Evolutionary conservation across 2,888 invertebrate species (phyloP).

Genomic region (Eilema caniola): DNA sequence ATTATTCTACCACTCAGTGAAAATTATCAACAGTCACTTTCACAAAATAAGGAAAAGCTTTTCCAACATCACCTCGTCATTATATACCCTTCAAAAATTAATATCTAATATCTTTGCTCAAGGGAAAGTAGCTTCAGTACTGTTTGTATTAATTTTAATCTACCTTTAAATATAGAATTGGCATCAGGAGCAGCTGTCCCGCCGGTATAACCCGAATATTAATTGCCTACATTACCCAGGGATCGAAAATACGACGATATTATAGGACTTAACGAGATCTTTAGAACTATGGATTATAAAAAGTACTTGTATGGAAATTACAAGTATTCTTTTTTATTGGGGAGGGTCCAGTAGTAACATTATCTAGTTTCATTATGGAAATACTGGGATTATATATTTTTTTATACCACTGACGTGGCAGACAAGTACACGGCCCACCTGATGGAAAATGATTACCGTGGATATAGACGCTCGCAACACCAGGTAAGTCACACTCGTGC

Average conservation of each 20-base stretch:
- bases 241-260: background rate
- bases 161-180: conserved; percentile 25
- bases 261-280: background rate
- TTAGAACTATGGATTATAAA: background rate
- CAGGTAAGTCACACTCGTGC: too few relatives aligned
- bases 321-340: too few relatives aligned
- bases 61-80: background rate
- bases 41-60: background rate
- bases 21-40: background rate
- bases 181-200: conserved; percentile 43
- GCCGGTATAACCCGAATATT: conserved; percentile 37
- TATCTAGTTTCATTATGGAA: too few relatives aligned
- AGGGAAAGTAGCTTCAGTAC: conserved; percentile 10
- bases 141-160: conserved; percentile 26
- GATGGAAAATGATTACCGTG: too few relatives aligned
- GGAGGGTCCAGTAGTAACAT: too few relatives aligned
- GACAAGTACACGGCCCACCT: too few relatives aligned
- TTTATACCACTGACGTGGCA: too few relatives aligned
- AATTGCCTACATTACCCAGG: conserved; percentile 29
- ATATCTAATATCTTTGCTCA: background rate
- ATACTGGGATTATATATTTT: too few relatives aligned
- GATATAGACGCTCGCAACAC: too few relatives aligned
- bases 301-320: too few relatives aligned
- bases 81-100: background rate
- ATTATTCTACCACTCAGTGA: background rate